Percentiles rank a stretch among this genome's conserved stretches.
These are phyloP conservation scores for Cynopterus sphinx DNA, from an alignment of 2,797 vertebrate genomes.

Conservation along the genomic window DNA sequence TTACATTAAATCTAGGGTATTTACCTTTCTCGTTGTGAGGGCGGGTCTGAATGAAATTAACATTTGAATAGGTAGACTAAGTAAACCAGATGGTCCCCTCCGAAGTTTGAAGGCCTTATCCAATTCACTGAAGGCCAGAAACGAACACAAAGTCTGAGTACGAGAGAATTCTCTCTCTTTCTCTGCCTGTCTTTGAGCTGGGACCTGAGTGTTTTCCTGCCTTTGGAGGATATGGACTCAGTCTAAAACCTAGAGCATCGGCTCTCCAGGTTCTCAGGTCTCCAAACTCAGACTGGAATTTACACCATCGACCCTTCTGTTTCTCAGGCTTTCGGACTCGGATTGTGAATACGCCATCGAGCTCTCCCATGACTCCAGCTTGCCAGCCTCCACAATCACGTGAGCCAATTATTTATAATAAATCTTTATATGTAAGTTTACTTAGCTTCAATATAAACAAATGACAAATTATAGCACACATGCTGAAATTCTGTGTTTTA, in stretches of 20 bases:
- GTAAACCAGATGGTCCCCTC: neutral
- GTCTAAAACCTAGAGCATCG: neutral
- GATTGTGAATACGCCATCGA: neutral
- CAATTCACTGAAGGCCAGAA: neutral
- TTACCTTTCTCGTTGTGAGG: no score
- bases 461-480: neutral
- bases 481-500: neutral
- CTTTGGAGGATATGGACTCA: neutral
- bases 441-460: neutral
- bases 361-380: neutral
- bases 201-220: neutral
- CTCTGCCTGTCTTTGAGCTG: neutral
- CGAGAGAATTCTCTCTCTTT: neutral
- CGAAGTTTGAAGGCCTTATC: neutral
- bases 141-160: neutral
- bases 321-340: neutral
- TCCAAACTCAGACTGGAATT: neutral
- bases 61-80: neutral
- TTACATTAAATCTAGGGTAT: no score
- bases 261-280: neutral
- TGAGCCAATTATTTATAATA: neutral
- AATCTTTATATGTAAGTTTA: neutral
- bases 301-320: neutral
- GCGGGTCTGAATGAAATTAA: neutral
- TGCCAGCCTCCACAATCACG: neutral